Evolutionary conservation across 2,797 vertebrate genomes (phyloP).

Genomic region (Phalanger gymnotis): DNA sequence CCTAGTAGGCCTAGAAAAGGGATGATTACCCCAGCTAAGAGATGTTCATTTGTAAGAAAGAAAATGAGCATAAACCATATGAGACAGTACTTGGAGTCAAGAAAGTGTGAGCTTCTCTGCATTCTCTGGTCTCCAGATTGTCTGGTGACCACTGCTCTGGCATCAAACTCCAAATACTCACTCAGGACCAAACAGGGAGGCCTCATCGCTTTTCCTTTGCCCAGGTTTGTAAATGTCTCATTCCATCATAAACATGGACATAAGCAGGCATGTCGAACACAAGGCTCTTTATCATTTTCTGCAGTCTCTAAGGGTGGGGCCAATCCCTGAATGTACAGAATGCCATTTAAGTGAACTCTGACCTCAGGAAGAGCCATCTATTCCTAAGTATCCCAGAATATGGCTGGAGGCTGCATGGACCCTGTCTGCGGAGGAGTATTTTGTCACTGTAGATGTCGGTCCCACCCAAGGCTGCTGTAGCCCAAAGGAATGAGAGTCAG

Average conservation of each 20-base stretch:
- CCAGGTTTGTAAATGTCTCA: neutral
- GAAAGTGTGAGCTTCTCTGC: neutral
- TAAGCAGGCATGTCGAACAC: neutral
- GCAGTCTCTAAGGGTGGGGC: neutral
- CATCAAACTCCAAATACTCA: too few species aligned
- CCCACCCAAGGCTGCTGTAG: neutral
- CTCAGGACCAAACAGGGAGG: neutral
- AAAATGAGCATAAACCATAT: neutral
- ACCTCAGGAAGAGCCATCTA: too few species aligned
- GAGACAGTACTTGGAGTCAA: neutral
- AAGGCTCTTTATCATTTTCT: neutral
- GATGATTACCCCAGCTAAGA: neutral
- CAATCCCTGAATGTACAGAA: too few species aligned
- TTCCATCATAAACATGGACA: neutral
- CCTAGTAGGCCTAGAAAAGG: neutral
- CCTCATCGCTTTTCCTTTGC: neutral
- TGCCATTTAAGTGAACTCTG: too few species aligned
- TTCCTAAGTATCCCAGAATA: too few species aligned
- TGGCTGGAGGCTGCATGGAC: too few species aligned
- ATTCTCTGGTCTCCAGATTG: neutral
- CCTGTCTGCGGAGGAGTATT: neutral
- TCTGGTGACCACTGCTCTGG: too few species aligned
- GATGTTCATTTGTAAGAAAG: neutral
- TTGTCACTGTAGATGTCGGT: neutral
- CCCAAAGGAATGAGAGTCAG: too few species aligned